These are phyloP conservation scores for Drosophila rhopaloa DNA, from an alignment of 1,140 invertebrate species.

Conservation along the genomic window DNA sequence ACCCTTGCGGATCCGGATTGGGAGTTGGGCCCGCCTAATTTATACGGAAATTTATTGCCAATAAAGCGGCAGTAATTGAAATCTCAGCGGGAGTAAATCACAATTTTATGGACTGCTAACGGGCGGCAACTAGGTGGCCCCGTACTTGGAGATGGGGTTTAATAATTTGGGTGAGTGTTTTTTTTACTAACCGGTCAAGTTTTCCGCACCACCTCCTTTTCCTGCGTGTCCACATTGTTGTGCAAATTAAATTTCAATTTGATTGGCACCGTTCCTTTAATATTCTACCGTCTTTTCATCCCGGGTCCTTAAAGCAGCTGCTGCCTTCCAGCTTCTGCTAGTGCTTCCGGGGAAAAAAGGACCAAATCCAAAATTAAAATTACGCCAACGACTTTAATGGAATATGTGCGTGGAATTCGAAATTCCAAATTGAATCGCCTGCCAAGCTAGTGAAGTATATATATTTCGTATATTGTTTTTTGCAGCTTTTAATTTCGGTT, in stretches of 20 bases:
- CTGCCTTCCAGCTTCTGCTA: constrained; percentile 11
- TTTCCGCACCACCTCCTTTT: neutral
- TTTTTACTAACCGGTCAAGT: constrained; percentile 31
- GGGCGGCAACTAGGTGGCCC: constrained; percentile 8
- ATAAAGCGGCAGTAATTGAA: constrained; percentile 82
- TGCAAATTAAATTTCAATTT: constrained; percentile 79
- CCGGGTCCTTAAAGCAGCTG: constrained; percentile 35
- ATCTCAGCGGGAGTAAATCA: constrained; percentile 80
- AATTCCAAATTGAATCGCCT: constrained; percentile 42
- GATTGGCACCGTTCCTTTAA: constrained; percentile 60
- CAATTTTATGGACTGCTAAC: constrained; percentile 77
- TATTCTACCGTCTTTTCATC: constrained; percentile 3
- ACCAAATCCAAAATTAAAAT: constrained; percentile 66
- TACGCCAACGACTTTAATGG: constrained; percentile 75
- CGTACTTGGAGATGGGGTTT: constrained; percentile 29
- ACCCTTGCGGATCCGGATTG: constrained; percentile 28
- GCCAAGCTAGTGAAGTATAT: constrained; percentile 12
- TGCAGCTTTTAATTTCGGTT: constrained; percentile 57
- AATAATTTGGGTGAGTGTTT: constrained; percentile 61
- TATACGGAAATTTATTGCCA: constrained; percentile 81
- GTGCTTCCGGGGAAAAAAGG: constrained; percentile 34
- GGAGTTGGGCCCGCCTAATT: constrained; percentile 59
- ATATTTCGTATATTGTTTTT: constrained; percentile 40
- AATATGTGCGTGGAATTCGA: constrained; percentile 68
- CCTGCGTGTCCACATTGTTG: constrained; percentile 51